Evolutionary conservation across 2,797 vertebrate species (phyloP), one percentile per base, ranked within the genome.

Genomic region (Gymnoscopelus microlampas): DNA sequence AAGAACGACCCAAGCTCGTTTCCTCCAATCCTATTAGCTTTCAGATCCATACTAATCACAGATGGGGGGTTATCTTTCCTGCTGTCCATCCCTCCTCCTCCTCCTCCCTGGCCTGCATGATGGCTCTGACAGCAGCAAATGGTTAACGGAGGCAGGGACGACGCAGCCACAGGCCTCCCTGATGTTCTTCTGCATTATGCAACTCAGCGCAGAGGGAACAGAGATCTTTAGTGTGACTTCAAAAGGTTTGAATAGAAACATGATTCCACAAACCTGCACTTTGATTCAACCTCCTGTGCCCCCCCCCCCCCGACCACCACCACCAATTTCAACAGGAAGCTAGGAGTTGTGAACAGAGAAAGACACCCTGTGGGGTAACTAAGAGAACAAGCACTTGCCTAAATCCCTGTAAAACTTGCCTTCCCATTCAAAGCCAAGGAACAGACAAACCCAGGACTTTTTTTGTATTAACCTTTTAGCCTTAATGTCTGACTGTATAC

Each of bases 21-120:
- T 89, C 86, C 80, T 83, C 79, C 88, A 91, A 93, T 93, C 91
- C 90, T 90, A 92, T 93, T 92, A 91, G 84, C 65, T 54, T 83
- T 67, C 73, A 87, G 74, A 86, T 83, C 81, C 84, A 80, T 73
- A 71, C 84, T 92, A 93, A 92, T 91, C 85, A 86, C 81, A 83
- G 74, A 82, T 62, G 67, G 77, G 66, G 82, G 39, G 82, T 88
- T 78, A 89, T 74, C 80, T 76, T 66, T 49, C 74, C 55, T 61
- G n/a, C 54, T n/a, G 19, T 23, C 54, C 62, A 10, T 9, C 32
- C 19, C 56, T 56, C 54, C 54, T 8, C 60, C 66, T 69, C 67
- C 63, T 68, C 73, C 73, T 70, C 58, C 39, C 68, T 50, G 66
- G 69, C 74, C 74, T 66, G 84, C 73, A 53, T 73, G 78, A n/a